Conservation (phyloP, 2,113 vertebrate genomes). For the Scartelaos histophorus region DNA sequence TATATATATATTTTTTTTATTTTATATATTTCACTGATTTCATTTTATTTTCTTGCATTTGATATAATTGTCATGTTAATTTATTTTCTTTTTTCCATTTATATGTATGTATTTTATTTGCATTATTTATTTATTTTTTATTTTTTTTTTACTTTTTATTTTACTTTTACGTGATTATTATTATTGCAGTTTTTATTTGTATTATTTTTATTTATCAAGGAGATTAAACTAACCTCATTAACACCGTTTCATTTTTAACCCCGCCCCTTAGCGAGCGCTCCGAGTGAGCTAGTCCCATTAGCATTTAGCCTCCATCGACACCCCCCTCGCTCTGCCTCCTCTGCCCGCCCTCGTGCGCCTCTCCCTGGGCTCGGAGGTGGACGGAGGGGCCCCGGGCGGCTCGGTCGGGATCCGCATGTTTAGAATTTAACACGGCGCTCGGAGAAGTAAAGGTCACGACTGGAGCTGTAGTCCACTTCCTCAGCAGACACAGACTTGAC, state of each 20-base stretch:
- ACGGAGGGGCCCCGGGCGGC: slow-evolving; percentile 30
- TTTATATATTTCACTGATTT: no score
- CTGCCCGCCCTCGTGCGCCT: slow-evolving; percentile 3
- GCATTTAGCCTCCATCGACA: slow-evolving; percentile 39
- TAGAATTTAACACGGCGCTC: slow-evolving; percentile 53
- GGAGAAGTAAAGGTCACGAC: slow-evolving; percentile 40
- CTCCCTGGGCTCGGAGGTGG: slow-evolving; percentile 34
- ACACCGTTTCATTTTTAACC: neutral
- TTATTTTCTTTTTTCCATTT: no score
- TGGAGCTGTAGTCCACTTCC: slow-evolving; percentile 16
- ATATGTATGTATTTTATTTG: no score
- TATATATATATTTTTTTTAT: no score
- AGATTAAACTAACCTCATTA: no score
- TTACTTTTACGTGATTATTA: no score
- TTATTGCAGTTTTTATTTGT: no score
- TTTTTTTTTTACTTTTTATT: no score
- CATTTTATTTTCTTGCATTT: no score
- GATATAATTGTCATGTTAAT: no score
- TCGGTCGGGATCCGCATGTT: slow-evolving; percentile 39
- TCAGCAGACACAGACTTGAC: slow-evolving; percentile 22
- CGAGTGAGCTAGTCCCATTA: slow-evolving; percentile 8
- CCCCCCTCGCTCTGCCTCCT: slow-evolving; percentile 18
- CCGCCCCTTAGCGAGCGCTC: slow-evolving; percentile 15
- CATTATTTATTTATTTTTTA: no score
- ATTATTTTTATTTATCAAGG: no score